Evolutionary conservation across 2,888 invertebrate species (phyloP), one percentile per base, ranked within the genome.

Genomic region (Odontomyia ornata): DNA sequence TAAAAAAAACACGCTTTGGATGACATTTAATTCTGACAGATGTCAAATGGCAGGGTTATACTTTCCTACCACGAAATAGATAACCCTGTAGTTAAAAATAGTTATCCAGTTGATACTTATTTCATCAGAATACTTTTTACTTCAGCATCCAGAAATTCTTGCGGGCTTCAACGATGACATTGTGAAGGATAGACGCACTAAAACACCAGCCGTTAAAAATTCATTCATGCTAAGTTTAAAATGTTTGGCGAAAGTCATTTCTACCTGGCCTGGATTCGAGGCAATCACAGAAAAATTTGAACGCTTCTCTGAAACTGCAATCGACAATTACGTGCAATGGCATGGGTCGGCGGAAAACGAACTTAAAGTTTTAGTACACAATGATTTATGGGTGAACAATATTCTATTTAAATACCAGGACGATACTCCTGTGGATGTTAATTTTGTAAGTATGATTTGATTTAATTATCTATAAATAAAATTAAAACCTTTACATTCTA

Each of bases 341-440:
- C 9, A 27, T 0, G 30, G 27, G 25, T 43, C 76, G 5, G 25
- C 57, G 18, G 80, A 36, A 18, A 75, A 64, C 11, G 84, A 83
- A 75, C 77, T 85, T 64, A 86, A 86, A 71, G 89, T 89, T 15
- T 83, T 89, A 13, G 88, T 88, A 80, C 89, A 89, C 77, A 89
- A 89, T 1, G 89, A 89, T 82, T 82, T 89, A 4, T 89, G 89
- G 89, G 83, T 87, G 0, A 89, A 89, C 79, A 89, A 89, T 80
- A 86, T 89, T 81, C 85, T 89, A 80, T 89, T 89, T 79, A 86
- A 87, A 80, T 87, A 88, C 79, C 80, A 86, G 77, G 80, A 84
- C 18, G 78, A 82, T 25, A 83, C 82, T 23, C 82, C 87, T 5
- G 81, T 82, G 56, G 87, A 88, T 28, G 83, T 86, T 13, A 84